A percentile compares a stretch with the other conserved stretches of the same genome.
phyloP scores from a whole-genome alignment of 1,140 invertebrate species.

The Orchestia grillus region DNA sequence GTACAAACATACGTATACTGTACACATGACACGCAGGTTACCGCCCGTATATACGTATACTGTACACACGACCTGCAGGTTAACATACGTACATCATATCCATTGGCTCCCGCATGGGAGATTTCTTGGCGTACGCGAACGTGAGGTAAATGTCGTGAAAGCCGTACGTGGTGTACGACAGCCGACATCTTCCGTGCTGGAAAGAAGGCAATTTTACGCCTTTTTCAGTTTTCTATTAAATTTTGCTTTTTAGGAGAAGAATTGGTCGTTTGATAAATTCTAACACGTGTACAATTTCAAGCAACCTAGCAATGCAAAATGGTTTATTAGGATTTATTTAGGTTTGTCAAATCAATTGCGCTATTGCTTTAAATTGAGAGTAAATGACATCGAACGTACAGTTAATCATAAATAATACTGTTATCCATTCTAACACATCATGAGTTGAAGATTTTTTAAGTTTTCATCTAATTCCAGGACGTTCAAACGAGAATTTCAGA shows the following conservation, averaged over 20 bases:
- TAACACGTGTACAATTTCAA: neutral
- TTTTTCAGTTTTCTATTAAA: neutral
- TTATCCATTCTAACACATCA: no score
- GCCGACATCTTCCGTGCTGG: neutral
- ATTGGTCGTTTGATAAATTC: neutral
- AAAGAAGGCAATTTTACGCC: neutral
- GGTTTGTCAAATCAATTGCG: neutral
- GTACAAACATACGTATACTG: no score
- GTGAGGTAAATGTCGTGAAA: constrained; percentile 46
- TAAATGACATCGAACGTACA: no score
- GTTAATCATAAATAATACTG: no score
- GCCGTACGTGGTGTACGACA: neutral
- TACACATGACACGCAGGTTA: no score
- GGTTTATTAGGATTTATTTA: no score
- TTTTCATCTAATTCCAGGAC: no score
- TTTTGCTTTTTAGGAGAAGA: neutral
- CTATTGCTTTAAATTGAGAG: no score
- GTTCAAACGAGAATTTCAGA: no score
- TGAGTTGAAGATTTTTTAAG: no score
- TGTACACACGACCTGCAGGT: neutral
- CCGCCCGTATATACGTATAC: neutral
- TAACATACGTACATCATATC: constrained; percentile 10
- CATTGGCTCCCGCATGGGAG: constrained; percentile 7
- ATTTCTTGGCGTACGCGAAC: neutral
- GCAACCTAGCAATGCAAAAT: neutral